Evolutionary conservation across 1,140 invertebrate species (phyloP), one percentile per base, ranked within the genome.

Genomic region (Halesus radiatus): DNA sequence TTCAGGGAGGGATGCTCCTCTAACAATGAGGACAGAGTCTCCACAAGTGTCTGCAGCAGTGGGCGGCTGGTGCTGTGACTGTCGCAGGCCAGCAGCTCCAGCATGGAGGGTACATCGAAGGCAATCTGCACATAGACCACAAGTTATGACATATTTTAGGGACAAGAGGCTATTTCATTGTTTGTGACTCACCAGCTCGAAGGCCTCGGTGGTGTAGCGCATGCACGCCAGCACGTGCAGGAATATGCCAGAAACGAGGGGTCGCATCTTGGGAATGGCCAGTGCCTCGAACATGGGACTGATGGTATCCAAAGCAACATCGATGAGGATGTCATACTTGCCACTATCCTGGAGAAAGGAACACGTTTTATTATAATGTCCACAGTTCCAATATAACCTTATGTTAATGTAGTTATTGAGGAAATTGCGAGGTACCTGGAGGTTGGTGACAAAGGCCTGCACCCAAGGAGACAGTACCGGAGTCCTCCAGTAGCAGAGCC

Each of bases 401-500:
- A 13, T n/a, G n/a, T n/a, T n/a, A n/a, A 32, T 32, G 32, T 45
- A 45, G 37, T 45, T 45, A 13, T 13, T 10, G 37, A 45, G 37
- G 37, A 45, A 45, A 10, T 45, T 45, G 37, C 37, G 10, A 45
- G 37, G 37, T 72, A 83, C 81, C 76, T 83, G 66, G 3, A 83
- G 60, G 16, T 32, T 76, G 64, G 72, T 80, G 32, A 83, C 78
- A 26, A 83, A 83, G 8, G 78, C 75, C 45, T 80, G 56, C 13
- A 83, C 78, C 78, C 78, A 83, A 32, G 73, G 32, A 22, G 66
- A 22, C n/a, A 83, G 60, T 6, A 75, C 32, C 2, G 78, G 81
- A 10, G 81, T 83, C 8, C 74, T 64, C 81, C 81, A 83, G 60
- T 45, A 60, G 52, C 81, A 83, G 1, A 83, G 76, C 81, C 81